Conservation (phyloP, 2,888 invertebrate species). For the Oscheius sp. region DNA sequence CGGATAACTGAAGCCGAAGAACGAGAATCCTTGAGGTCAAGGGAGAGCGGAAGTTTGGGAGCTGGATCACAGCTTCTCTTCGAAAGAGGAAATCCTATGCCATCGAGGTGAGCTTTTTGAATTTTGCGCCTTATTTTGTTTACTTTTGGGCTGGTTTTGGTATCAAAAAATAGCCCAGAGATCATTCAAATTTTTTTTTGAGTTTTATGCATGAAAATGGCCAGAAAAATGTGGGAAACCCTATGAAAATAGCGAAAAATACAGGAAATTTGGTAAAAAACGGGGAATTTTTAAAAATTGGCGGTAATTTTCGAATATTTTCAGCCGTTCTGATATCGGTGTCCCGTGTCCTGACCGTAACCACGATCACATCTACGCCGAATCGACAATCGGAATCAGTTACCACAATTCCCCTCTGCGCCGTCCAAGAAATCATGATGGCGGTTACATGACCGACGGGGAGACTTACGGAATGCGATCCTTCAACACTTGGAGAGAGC, state of each 20-base stretch:
- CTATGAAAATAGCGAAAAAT: too few species aligned
- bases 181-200: too few species aligned
- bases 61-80: conserved; percentile 57
- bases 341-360: conserved; percentile 22
- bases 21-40: conserved; percentile 24
- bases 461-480: conserved; percentile 46
- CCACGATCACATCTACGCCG: conserved; percentile 53
- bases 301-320: too few species aligned
- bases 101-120: conserved; percentile 12
- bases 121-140: background rate
- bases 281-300: too few species aligned
- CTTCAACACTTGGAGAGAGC: conserved; percentile 48
- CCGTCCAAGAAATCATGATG: conserved; percentile 7
- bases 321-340: conserved; percentile 45
- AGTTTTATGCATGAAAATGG: background rate
- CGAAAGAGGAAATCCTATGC: conserved; percentile 29
- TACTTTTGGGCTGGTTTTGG: background rate
- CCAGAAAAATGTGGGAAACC: background rate
- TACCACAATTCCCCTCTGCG: conserved; percentile 35
- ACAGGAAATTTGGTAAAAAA: too few species aligned
- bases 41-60: conserved; percentile 44
- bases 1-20: conserved; percentile 71
- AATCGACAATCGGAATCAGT: conserved; percentile 39
- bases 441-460: conserved; percentile 30
- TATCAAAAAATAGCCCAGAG: background rate